phyloP scores from a whole-genome alignment of 2,797 vertebrate species.

The Xyrichtys novacula region DNA sequence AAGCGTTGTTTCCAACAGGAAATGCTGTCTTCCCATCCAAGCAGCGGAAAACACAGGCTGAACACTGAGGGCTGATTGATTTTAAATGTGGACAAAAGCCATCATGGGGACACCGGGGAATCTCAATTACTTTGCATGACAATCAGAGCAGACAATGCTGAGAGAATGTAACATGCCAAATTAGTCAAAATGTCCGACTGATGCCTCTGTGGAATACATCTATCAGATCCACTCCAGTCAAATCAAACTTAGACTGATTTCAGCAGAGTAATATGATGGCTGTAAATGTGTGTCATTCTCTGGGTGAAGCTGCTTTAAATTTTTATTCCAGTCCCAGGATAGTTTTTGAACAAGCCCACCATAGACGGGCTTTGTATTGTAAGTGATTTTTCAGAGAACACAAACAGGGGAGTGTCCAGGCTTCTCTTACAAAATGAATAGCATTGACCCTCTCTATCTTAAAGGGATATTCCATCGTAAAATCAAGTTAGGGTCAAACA shows the following conservation, averaged over 20 bases:
- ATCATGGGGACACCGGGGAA: slow-evolving; percentile 25
- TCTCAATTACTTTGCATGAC: slow-evolving; percentile 68
- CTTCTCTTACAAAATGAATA: too few species aligned
- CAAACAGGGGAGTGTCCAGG: too few species aligned
- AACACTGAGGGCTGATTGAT: slow-evolving; percentile 32
- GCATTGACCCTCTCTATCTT: too few species aligned
- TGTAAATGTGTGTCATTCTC: not conserved
- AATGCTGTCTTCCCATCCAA: slow-evolving; percentile 48
- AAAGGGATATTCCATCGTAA: too few species aligned
- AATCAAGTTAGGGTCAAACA: too few species aligned
- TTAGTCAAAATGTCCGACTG: slow-evolving; percentile 22
- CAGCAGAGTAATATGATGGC: not conserved
- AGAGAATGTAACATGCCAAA: slow-evolving; percentile 22
- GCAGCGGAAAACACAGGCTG: slow-evolving; percentile 37
- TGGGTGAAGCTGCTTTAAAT: not conserved
- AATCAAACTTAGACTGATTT: not conserved
- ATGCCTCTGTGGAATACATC: slow-evolving; percentile 17
- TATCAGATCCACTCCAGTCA: slow-evolving; percentile 9
- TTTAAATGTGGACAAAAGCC: slow-evolving; percentile 58
- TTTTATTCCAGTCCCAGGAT: not conserved
- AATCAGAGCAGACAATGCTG: slow-evolving; percentile 56
- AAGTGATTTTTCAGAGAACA: too few species aligned
- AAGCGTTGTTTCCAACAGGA: slow-evolving; percentile 52
- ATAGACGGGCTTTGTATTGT: not conserved
- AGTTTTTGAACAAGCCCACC: not conserved